Evolutionary conservation across 2,113 vertebrate genomes (phyloP).

Genomic region (Platysternon megacephalum): DNA sequence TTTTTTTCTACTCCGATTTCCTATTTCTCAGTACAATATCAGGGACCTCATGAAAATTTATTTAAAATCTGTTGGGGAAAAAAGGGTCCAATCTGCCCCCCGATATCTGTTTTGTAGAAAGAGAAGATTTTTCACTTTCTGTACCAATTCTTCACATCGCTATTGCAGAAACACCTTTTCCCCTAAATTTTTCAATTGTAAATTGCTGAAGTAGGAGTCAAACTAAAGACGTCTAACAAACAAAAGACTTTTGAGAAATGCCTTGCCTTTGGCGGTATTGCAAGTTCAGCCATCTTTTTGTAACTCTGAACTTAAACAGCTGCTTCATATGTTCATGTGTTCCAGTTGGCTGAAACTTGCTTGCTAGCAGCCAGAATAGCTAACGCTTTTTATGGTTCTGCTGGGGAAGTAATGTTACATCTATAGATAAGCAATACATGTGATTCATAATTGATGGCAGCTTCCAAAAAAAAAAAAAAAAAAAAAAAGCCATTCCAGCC

Average conservation of each 20-base stretch:
- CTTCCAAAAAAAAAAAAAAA: neutral
- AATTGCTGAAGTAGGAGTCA: neutral
- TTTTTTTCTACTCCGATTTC: neutral
- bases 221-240: neutral
- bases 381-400: neutral
- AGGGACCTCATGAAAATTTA: neutral
- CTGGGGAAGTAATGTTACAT: slow-evolving; percentile 4
- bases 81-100: neutral
- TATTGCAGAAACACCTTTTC: neutral
- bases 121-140: neutral
- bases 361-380: neutral
- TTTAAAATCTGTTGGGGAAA: neutral
- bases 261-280: neutral
- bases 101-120: neutral
- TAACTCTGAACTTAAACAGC: slow-evolving; percentile 3
- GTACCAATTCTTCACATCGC: neutral
- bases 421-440: neutral
- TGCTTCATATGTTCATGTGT: neutral
- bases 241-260: neutral
- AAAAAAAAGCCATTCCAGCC: neutral
- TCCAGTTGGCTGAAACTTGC: neutral
- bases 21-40: neutral
- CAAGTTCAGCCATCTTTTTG: slow-evolving; percentile 18
- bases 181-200: slow-evolving; percentile 22
- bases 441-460: neutral